Evolutionary conservation across 2,888 invertebrate species (phyloP).

Genomic region (Ditula angustiorana): DNA sequence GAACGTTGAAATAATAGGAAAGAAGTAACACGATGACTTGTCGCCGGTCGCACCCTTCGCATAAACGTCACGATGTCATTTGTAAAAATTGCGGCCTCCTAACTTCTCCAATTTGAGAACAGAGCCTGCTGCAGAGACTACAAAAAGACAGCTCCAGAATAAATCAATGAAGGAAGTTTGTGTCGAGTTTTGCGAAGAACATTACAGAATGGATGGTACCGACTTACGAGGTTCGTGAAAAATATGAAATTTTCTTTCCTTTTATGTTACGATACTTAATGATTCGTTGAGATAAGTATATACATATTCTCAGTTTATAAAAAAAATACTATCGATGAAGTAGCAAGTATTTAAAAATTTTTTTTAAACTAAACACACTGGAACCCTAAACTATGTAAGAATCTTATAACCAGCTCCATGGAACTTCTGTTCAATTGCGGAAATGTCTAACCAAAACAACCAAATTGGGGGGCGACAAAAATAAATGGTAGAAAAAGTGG

Average conservation of each 20-base stretch:
- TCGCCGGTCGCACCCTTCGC: slow-evolving; percentile 79
- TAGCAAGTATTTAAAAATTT: background rate
- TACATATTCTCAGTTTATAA: background rate
- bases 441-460: slow-evolving; percentile 79
- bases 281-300: background rate
- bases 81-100: slow-evolving; percentile 84
- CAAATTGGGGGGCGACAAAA: slow-evolving; percentile 80
- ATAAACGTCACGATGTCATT: slow-evolving; percentile 85
- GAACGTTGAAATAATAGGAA: slow-evolving; percentile 79
- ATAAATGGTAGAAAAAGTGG: slow-evolving; percentile 76
- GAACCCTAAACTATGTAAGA: background rate
- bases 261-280: background rate
- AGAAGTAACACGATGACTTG: slow-evolving; percentile 85
- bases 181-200: slow-evolving; percentile 26
- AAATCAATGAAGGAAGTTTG: slow-evolving; percentile 37
- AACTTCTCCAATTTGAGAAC: slow-evolving; percentile 79
- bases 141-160: slow-evolving; percentile 34
- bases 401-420: slow-evolving; percentile 53
- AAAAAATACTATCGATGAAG: background rate
- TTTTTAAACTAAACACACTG: too few species aligned
- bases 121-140: slow-evolving; percentile 56
- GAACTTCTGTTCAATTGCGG: slow-evolving; percentile 56
- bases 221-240: slow-evolving; percentile 25
- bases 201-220: slow-evolving; percentile 30
- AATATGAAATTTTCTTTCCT: background rate